Evolutionary conservation across 2,888 invertebrate genomes (phyloP), one percentile per base, ranked within the genome.

Genomic region (Halictus ligatus): DNA sequence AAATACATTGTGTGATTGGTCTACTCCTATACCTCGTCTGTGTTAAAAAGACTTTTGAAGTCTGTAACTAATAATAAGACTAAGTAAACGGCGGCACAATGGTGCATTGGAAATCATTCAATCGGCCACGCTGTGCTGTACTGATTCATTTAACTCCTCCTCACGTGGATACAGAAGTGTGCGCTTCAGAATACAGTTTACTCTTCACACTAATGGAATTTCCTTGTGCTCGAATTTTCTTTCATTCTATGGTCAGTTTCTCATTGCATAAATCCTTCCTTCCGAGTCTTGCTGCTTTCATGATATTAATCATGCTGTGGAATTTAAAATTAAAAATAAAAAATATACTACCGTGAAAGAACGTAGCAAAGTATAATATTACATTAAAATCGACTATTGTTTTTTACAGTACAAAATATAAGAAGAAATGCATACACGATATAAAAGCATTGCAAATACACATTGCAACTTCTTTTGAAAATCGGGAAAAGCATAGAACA

Each of bases 191-290:
- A 40, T 43, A 50, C 8, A 71, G 75, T 72, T 54, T 86, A 72
- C 58, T 75, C 72, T 78, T 80, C 67, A 67, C 29, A 83, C 87
- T 91, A 90, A 93, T 92, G 88, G 89, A 88, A 89, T 89, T 90
- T 81, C 35, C 90, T 90, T 89, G 91, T 90, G 75, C 82, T 46
- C 71, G 54, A 50, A 60, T 80, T 80, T 74, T 72, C 73, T 60
- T 71, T 73, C 25, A 8, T 43, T 5, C 8, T 18, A 3, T 29
- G 13, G 50, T n/a, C 76, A 48, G 12, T 43, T 43, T 35, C 43
- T 25, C 48, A 18, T 21, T 21, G 35, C 25, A n/a, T 54, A 8
- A 58, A 43, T 43, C 40, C 40, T 76, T 58, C 15, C 29, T 46
- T 10, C 13, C 8, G 13, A 21, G 46, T 35, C 18, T 35, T 50